Evolutionary conservation across 1,140 invertebrate genomes (phyloP).

Genomic region (Dysdera silvatica): DNA sequence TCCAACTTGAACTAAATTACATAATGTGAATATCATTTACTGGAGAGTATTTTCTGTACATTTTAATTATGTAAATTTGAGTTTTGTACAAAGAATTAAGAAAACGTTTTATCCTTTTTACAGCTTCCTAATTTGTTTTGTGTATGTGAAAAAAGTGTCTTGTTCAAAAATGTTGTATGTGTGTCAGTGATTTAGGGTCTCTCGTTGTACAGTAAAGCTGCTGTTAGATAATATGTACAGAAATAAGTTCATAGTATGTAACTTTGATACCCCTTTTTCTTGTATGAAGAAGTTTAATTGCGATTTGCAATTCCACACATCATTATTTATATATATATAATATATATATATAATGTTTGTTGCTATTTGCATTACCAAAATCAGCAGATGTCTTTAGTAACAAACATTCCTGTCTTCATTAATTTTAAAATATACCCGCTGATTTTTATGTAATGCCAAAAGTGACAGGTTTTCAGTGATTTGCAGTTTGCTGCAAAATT

Average conservation of each 20-base stretch:
- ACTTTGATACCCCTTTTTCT: constrained; percentile 21
- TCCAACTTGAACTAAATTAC: constrained; percentile 17
- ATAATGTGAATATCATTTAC: constrained; percentile 6
- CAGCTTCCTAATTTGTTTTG: constrained; percentile 23
- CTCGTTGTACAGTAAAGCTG: constrained; percentile 18
- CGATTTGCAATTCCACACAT: no score
- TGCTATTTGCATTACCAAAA: no score
- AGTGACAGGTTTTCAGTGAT: no score
- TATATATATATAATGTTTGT: no score
- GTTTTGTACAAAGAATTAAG: constrained; percentile 27
- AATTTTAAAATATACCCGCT: no score
- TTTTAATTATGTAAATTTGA: constrained; percentile 23
- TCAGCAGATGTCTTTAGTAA: no score
- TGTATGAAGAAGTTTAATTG: no score
- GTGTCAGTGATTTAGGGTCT: constrained; percentile 12
- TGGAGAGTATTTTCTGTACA: constrained; percentile 18
- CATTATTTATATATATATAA: no score
- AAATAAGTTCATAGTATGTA: background rate
- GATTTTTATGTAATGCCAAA: no score
- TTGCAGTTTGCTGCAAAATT: no score
- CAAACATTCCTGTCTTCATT: no score
- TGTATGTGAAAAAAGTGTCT: constrained; percentile 17
- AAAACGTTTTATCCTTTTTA: constrained; percentile 23
- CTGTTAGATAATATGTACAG: constrained; percentile 22
- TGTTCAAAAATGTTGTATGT: constrained; percentile 11